These are phyloP conservation scores for Archegozetes longisetosus DNA, from an alignment of 1,140 invertebrate species.

Conservation along the genomic window DNA sequence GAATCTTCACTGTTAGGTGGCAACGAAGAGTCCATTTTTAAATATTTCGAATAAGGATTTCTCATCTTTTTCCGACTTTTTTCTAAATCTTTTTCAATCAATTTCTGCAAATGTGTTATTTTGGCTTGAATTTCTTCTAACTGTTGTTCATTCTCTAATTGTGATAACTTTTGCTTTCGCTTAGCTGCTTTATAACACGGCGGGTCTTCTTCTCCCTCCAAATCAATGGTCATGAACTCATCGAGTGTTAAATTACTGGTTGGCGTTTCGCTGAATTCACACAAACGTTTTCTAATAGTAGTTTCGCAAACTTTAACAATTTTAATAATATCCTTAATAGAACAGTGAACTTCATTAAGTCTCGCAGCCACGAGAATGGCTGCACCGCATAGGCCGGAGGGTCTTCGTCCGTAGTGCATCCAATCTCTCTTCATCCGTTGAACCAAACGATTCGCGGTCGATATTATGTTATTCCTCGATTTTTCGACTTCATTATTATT, in stretches of 20 bases:
- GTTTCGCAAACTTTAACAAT: conserved; percentile 92
- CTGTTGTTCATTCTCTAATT: conserved; percentile 43
- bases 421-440: conserved; percentile 96
- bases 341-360: conserved; percentile 76
- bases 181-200: conserved; percentile 79
- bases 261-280: conserved; percentile 91
- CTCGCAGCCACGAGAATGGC: conserved; percentile 82
- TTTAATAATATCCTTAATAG: conserved; percentile 72
- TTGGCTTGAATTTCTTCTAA: conserved; percentile 31
- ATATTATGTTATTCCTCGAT: conserved; percentile 84
- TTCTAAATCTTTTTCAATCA: conserved; percentile 47
- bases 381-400: conserved; percentile 90
- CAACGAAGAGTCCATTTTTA: background rate
- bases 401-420: conserved; percentile 83
- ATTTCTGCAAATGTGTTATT: conserved; percentile 29
- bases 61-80: conserved; percentile 40
- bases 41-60: conserved; percentile 19
- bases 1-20: background rate
- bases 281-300: conserved; percentile 72
- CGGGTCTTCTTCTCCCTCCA: conserved; percentile 92
- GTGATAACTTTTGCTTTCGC: conserved; percentile 52
- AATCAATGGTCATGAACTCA: conserved; percentile 91
- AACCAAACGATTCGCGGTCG: conserved; percentile 79
- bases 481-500: background rate
- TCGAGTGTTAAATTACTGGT: conserved; percentile 76